Conservation (phyloP, 2,113 vertebrate genomes). For the Hypocryptadius cinnamomeus region DNA sequence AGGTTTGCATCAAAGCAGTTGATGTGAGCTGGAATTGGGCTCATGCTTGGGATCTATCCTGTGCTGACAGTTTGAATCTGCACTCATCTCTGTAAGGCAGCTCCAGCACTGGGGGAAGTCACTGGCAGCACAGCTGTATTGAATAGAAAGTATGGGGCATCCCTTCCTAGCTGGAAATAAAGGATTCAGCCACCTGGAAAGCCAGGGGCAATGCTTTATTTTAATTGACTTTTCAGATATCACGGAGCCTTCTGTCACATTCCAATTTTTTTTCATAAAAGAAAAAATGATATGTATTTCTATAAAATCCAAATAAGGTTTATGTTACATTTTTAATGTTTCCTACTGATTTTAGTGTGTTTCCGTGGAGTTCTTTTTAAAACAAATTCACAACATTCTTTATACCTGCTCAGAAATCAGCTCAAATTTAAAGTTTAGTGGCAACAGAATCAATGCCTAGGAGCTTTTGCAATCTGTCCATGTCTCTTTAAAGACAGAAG, state of each 20-base stretch:
- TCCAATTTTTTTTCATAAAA: background rate
- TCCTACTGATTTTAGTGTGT: background rate
- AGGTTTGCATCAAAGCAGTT: background rate
- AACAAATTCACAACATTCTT: background rate
- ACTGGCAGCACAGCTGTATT: accelerated
- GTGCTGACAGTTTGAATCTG: background rate
- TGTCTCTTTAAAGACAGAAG: background rate
- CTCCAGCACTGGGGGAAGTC: background rate
- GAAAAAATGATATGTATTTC: background rate
- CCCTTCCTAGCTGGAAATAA: background rate
- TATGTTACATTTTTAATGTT: background rate
- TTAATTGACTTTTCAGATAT: background rate
- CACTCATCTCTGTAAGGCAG: background rate
- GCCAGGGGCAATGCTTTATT: background rate
- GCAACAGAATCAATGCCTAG: background rate
- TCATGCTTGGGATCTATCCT: background rate
- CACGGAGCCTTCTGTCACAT: background rate
- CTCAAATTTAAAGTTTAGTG: background rate
- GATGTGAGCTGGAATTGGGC: background rate
- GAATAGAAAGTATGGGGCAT: background rate
- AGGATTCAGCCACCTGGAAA: background rate
- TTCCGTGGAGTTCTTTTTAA: background rate
- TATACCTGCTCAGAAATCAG: background rate
- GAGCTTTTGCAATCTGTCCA: background rate
- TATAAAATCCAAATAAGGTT: background rate